These are phyloP conservation scores for Anolis carolinensis DNA, from an alignment of 2,113 vertebrate genomes.

Conservation along the genomic window DNA sequence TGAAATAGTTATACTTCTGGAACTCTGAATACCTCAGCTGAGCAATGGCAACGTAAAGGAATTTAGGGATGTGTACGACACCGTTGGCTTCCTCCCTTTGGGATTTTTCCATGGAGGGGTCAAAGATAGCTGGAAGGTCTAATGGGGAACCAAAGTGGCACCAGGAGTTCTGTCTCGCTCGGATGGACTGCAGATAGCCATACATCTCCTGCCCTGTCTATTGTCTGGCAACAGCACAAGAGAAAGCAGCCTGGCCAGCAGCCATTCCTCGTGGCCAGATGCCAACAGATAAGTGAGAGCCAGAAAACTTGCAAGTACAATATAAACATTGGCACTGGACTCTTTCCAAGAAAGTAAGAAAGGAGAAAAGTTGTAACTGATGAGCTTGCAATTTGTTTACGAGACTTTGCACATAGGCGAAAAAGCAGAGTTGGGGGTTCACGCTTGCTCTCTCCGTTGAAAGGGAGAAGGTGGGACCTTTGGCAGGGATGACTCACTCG, in stretches of 20 bases:
- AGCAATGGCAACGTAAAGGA: no score
- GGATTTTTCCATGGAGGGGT: neutral
- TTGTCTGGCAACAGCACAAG: neutral
- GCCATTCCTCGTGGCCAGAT: neutral
- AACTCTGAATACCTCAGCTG: no score
- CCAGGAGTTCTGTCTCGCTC: neutral
- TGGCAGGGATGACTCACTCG: neutral
- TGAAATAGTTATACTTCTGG: no score
- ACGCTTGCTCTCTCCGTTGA: neutral
- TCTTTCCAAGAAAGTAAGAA: neutral
- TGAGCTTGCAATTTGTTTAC: neutral
- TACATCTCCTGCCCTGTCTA: neutral
- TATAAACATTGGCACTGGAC: conserved; percentile 28
- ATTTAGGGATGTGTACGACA: neutral
- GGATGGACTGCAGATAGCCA: neutral
- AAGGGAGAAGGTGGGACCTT: neutral
- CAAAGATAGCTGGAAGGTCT: neutral
- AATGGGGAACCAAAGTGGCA: neutral
- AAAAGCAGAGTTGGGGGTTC: neutral
- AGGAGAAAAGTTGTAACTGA: neutral
- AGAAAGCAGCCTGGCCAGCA: neutral
- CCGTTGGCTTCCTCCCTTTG: neutral
- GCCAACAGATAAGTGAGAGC: conserved; percentile 20
- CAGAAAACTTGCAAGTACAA: conserved; percentile 23
- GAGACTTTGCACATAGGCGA: neutral